Evolutionary conservation across 2,113 vertebrate species (phyloP), one percentile per base, ranked within the genome.

Genomic region (Dicerorhinus sumatrensis): DNA sequence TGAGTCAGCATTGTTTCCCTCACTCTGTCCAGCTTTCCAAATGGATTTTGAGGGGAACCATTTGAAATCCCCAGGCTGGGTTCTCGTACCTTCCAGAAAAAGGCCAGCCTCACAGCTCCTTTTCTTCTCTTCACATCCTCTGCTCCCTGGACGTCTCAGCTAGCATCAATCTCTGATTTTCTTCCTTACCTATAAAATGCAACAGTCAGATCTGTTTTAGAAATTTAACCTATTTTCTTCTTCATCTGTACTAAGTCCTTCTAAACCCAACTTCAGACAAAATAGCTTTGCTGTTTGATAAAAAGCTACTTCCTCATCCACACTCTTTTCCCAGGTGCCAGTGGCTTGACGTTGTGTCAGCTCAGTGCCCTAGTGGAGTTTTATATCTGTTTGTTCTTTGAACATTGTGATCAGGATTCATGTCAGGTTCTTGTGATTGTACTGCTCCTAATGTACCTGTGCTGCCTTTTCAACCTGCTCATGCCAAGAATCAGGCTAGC

Each of bases 151-250:
- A 97, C 94, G 13, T 21, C 85, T 97, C 56, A 82, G 96, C 96
- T 89, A 84, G 92, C 93, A 95, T 88, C 96, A 94, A 95, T 98
- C 96, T 97, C 65, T 25, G 70, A 86, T 92, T 96, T 98, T 97
- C 89, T 76, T 98, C 96, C 92, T 98, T 48, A 63, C 62, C 93
- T 93, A 29, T 94, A 97, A 98, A 98, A 94, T 90, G 91, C 8
- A 67, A 90, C 18, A 75, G 8, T 18, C 94, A 31, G 96, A 48
- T 95, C 97, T 96, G 81, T 8, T 91, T 92, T 93, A 98, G 93
- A 97, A 85, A 93, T 77, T 5, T 1, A 89, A 65, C 80, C 72
- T 76, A 36, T 81, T 87, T 70, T 85, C 86, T 79, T 60, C 91
- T 97, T 97, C 85, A 82, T 98, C 94, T 98, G 80, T 31, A 83